Evolutionary conservation across 2,888 invertebrate genomes (phyloP).

Genomic region (Eristalis pertinax): DNA sequence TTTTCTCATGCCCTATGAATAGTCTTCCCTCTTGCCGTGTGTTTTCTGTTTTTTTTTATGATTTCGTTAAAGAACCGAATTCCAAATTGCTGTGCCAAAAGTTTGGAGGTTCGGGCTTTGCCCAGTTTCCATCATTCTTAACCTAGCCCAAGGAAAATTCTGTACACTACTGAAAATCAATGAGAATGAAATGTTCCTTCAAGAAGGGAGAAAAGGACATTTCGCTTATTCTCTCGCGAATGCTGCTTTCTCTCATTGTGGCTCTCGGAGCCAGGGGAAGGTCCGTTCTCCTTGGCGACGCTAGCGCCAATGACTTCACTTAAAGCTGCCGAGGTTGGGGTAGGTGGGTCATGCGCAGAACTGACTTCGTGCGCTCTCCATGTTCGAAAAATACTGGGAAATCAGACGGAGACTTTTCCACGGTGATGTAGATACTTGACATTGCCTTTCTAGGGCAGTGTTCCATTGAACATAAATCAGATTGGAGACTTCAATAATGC

Average conservation of each 20-base stretch:
- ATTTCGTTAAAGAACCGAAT: background rate
- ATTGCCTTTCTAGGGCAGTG: background rate
- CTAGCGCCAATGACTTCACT: constrained; percentile 14
- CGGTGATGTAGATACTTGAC: background rate
- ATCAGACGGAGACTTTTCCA: background rate
- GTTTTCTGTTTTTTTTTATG: background rate
- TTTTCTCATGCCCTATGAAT: constrained; percentile 42
- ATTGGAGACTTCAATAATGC: background rate
- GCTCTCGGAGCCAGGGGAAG: constrained; percentile 20
- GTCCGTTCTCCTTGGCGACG: background rate
- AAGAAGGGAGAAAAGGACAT: constrained; percentile 25
- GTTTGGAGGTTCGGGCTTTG: constrained; percentile 44
- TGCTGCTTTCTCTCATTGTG: background rate
- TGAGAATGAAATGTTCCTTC: constrained; percentile 53
- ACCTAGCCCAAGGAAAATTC: constrained; percentile 72
- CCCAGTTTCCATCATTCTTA: constrained; percentile 59
- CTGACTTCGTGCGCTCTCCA: constrained; percentile 5
- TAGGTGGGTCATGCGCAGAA: constrained; percentile 6
- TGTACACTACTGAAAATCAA: constrained; percentile 71
- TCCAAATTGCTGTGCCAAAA: background rate
- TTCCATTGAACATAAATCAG: background rate
- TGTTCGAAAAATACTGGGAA: constrained; percentile 44
- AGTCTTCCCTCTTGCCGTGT: background rate
- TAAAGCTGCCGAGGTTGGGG: background rate
- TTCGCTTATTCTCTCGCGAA: constrained; percentile 23